Percentiles rank a stretch among this genome's conserved stretches.
phyloP scores from a whole-genome alignment of 2,797 vertebrate genomes.

The Caiman crocodilus region DNA sequence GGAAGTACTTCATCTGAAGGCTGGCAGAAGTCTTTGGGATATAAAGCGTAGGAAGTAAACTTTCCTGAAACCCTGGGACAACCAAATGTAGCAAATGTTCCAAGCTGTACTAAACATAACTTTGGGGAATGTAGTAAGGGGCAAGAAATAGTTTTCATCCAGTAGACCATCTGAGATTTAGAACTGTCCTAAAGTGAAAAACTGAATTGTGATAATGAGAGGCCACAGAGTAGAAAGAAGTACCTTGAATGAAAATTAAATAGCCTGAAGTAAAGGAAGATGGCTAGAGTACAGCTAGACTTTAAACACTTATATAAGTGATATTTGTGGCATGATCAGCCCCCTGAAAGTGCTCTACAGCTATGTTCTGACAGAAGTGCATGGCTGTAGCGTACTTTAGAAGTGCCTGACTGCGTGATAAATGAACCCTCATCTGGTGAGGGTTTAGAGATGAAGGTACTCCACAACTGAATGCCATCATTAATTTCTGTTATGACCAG shows the following conservation, averaged over 20 bases:
- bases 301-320: fast-evolving
- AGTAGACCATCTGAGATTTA: not conserved
- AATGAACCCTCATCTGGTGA: too few species aligned
- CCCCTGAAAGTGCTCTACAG: too few species aligned
- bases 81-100: not conserved
- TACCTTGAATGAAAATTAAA: not conserved
- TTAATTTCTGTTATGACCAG: too few species aligned
- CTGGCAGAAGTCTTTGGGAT: not conserved
- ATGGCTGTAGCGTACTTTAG: too few species aligned
- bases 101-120: not conserved
- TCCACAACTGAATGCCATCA: too few species aligned
- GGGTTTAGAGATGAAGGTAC: too few species aligned
- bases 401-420: too few species aligned
- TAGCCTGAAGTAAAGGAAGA: not conserved
- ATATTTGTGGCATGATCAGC: too few species aligned
- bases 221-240: not conserved
- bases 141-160: fast-evolving
- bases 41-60: not conserved
- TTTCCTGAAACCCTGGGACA: not conserved
- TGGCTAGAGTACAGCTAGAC: not conserved
- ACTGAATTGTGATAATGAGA: not conserved
- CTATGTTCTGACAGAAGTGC: too few species aligned
- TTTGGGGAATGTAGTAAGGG: not conserved
- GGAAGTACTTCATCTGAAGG: not conserved
- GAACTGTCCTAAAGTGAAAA: not conserved